Evolutionary conservation across 2,888 invertebrate species (phyloP), one percentile per base, ranked within the genome.

Genomic region (Acleris literana): DNA sequence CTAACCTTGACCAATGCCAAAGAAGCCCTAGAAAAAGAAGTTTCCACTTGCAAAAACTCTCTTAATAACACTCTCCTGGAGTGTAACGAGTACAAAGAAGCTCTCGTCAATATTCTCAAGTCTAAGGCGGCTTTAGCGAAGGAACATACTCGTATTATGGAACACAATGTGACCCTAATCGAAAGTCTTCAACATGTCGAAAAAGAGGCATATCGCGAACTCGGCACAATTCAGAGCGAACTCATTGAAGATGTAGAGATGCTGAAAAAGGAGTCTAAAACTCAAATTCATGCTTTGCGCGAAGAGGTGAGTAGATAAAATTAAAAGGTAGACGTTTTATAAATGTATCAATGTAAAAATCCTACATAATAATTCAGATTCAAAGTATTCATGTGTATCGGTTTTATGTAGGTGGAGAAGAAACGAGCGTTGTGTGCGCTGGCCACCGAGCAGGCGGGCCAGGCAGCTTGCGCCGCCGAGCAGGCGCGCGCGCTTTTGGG

Each of bases 141-240:
- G 68, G 92, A 92, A 70, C 92, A 92, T 64, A 89, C 80, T 59
- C 81, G 92, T 13, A 92, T 92, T 52, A 92, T 92, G 90, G 92
- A 92, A 68, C 92, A 92, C 58, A 92, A 92, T 76, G 92, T 90
- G 0, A 81, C 89, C 16, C 74, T 92, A 29, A 90, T 92, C 49
- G 92, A 92, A 73, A 92, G 92, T 71, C 78, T 92, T 48, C 90
- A 92, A 70, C 88, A 86, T 79, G 92, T 92, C 1, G 92, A 92
- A 72, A 85, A 87, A 71, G 92, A 92, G 72, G 92, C 92, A 1
- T 92, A 90, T 69, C 86, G 91, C 62, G 92, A 92, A 74, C 78
- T 92, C 3, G 92, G 92, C 9, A 77, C 89, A 16, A 92, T 92
- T 18, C 90, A 92, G 71, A 84, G 77, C 76, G 92, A 92, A 70